Evolutionary conservation across 2,888 invertebrate genomes (phyloP).

Genomic region (Chironomus riparius): DNA sequence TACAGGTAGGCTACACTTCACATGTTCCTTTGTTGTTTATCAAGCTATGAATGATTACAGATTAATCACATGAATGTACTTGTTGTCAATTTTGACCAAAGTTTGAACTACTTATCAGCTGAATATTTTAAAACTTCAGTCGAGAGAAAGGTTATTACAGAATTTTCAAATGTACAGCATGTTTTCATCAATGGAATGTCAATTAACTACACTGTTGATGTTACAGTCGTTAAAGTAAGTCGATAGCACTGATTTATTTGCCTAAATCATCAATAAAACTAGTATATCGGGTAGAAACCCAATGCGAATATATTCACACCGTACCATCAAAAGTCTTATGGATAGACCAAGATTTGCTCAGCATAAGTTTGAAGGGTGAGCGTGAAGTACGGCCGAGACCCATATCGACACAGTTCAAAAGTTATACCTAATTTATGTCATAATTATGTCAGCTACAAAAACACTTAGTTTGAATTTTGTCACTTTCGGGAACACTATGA

Average conservation of each 20-base stretch:
- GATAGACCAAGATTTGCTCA: no score
- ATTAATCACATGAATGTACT: conserved; percentile 43
- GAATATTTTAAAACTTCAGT: conserved; percentile 59
- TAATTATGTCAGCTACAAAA: no score
- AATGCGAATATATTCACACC: no score
- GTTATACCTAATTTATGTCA: no score
- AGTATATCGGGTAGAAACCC: no score
- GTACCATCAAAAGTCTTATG: no score
- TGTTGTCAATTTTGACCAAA: conserved; percentile 59
- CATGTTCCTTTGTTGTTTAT: no score
- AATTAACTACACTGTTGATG: conserved; percentile 48
- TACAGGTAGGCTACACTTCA: conserved; percentile 30
- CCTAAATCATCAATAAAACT: conserved; percentile 7
- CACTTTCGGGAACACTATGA: no score
- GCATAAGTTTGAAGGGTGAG: no score
- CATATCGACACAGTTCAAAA: no score
- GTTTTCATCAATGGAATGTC: conserved; percentile 68
- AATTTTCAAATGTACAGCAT: conserved; percentile 47
- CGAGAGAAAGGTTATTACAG: conserved; percentile 61
- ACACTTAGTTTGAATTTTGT: no score
- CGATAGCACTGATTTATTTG: background rate
- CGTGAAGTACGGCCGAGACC: no score
- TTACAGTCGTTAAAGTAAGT: conserved; percentile 51
- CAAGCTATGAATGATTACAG: conserved; percentile 21
- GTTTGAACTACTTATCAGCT: conserved; percentile 70